Evolutionary conservation across 53 echinoderm and acorn worm species (phyloP).

Genomic region (Temnopleurus reevesii): DNA sequence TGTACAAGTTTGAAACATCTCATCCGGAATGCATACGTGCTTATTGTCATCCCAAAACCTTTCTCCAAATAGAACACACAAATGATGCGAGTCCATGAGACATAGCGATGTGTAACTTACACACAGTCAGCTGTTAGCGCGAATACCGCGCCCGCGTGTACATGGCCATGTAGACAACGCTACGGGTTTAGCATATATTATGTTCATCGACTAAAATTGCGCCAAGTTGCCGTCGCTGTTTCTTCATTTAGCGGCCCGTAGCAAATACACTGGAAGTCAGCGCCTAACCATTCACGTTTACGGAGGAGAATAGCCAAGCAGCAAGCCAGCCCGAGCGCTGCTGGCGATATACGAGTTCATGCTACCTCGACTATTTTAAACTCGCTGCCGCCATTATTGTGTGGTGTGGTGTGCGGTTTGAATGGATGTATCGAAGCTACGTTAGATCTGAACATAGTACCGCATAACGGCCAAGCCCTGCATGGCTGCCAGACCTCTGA

Average conservation of each 20-base stretch:
- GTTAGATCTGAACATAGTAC: slow-evolving; percentile 17
- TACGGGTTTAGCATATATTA: slow-evolving; percentile 36
- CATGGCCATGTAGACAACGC: neutral
- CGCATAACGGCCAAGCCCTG: neutral
- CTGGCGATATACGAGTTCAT: slow-evolving; percentile 4
- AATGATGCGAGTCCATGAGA: neutral
- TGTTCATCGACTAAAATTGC: slow-evolving; percentile 42
- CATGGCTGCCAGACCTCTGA: slow-evolving; percentile 17
- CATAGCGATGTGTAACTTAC: neutral
- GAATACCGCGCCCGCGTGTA: neutral
- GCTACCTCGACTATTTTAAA: slow-evolving; percentile 25
- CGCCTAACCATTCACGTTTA: neutral
- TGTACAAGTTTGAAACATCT: neutral
- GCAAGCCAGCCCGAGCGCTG: neutral
- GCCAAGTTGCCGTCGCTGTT: neutral
- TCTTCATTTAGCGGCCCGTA: neutral
- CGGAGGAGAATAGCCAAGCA: neutral
- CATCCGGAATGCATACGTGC: neutral
- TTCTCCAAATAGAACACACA: slow-evolving; percentile 4
- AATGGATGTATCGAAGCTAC: neutral
- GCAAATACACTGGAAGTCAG: slow-evolving; percentile 12
- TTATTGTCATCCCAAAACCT: slow-evolving; percentile 7
- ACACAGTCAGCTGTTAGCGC: neutral
- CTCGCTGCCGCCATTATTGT: slow-evolving; percentile 25
- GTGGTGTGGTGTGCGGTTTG: slow-evolving; percentile 2